phyloP scores from a whole-genome alignment of 2,797 vertebrate species.

The Adrianichthys oophorus region DNA sequence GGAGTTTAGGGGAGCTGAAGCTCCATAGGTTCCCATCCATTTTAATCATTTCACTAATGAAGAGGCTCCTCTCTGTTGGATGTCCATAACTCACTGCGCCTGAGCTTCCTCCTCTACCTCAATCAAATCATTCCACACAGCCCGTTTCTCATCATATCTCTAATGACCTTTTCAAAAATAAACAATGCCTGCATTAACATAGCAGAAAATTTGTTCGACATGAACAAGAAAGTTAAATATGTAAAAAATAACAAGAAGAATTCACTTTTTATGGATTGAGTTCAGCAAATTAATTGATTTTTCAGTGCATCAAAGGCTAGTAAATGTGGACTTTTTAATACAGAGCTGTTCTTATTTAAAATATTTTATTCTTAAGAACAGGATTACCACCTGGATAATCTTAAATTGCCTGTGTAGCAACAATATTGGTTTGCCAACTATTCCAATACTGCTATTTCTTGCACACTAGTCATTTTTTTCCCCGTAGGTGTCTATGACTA shows the following conservation, averaged over 20 bases:
- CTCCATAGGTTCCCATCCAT: constrained; percentile 83
- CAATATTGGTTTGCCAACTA: neutral
- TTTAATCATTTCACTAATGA: constrained; percentile 87
- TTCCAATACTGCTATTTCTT: neutral
- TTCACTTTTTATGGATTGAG: constrained; percentile 14
- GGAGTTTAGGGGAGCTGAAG: constrained; percentile 73
- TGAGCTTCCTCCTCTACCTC: constrained; percentile 72
- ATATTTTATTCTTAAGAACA: constrained; percentile 8
- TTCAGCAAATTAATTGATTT: constrained; percentile 57
- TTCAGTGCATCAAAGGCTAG: constrained; percentile 18
- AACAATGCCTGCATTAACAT: constrained; percentile 78
- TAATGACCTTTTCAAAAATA: constrained; percentile 82
- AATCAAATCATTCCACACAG: constrained; percentile 77
- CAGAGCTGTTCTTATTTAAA: constrained; percentile 5
- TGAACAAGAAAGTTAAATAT: constrained; percentile 68
- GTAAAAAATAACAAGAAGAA: constrained; percentile 22
- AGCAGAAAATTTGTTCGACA: constrained; percentile 68
- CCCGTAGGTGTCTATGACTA: constrained; percentile 20
- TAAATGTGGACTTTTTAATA: constrained; percentile 24
- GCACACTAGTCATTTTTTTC: constrained; percentile 13
- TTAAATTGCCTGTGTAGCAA: neutral
- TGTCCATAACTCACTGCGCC: constrained; percentile 84
- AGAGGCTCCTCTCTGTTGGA: constrained; percentile 84
- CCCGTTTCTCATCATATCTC: constrained; percentile 66
- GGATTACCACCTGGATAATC: constrained; percentile 9